Percentiles rank a stretch among this genome's conserved stretches.
These are phyloP conservation scores for Distichodus sexfasciatus DNA, from an alignment of 2,797 vertebrate genomes.

Conservation along the genomic window DNA sequence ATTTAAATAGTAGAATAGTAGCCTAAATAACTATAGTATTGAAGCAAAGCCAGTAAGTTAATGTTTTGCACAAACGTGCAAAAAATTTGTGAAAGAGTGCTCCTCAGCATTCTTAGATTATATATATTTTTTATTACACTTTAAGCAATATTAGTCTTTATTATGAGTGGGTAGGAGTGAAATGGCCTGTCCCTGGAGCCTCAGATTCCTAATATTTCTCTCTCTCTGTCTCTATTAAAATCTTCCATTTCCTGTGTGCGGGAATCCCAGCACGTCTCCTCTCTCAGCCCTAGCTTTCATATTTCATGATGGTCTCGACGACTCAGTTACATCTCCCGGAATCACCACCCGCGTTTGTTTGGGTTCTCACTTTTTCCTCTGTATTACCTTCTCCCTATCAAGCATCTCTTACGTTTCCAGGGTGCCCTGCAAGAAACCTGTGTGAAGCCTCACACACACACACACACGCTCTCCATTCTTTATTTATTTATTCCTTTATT, in stretches of 20 bases:
- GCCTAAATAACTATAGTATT: too few relatives aligned
- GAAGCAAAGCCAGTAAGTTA: too few relatives aligned
- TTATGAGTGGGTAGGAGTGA: neutral
- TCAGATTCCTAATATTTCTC: neutral
- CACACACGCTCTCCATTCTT: too few relatives aligned
- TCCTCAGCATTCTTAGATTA: too few relatives aligned
- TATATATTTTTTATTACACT: neutral
- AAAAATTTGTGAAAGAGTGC: too few relatives aligned
- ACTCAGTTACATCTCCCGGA: neutral
- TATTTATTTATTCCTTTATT: slow-evolving; percentile 12
- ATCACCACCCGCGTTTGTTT: neutral
- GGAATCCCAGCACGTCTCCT: neutral
- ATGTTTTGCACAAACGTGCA: too few relatives aligned
- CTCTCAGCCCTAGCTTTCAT: slow-evolving; percentile 14
- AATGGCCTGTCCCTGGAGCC: neutral
- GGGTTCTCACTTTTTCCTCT: slow-evolving; percentile 10
- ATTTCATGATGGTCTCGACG: slow-evolving; percentile 5
- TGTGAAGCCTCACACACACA: neutral
- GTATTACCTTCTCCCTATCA: slow-evolving; percentile 12
- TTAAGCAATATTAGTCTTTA: neutral
- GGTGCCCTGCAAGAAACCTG: neutral
- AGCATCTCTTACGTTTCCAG: slow-evolving; percentile 8
- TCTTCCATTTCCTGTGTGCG: neutral
- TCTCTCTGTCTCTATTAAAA: neutral
- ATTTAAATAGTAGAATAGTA: neutral